A percentile compares a stretch with the other conserved stretches of the same genome.
Conservation (phyloP, 2,113 vertebrate species). For the Thermophis baileyi region DNA sequence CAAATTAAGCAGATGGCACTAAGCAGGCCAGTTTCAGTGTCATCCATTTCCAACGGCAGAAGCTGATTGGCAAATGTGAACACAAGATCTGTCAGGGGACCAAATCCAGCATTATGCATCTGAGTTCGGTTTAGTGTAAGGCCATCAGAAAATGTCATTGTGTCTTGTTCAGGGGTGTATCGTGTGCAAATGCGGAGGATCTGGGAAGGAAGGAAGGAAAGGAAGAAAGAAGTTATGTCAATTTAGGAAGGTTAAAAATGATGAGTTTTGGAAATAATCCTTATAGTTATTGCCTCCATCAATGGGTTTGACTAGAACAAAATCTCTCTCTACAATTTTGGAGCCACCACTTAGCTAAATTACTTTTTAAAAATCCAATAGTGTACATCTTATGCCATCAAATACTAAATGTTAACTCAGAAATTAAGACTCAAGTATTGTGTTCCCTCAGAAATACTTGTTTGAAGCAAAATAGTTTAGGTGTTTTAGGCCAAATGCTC, state of each 20-base stretch:
- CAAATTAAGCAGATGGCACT: constrained; percentile 97
- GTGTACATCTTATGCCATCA: not conserved
- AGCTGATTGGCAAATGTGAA: constrained; percentile 95
- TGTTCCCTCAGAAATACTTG: not conserved
- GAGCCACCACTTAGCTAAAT: not conserved
- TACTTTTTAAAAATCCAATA: not conserved
- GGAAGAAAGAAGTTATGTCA: not conserved
- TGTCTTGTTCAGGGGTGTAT: constrained; percentile 94
- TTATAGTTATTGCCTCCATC: not conserved
- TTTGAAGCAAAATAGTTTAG: not conserved
- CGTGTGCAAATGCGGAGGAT: constrained; percentile 94
- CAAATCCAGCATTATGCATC: constrained; percentile 96
- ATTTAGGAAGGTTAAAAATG: not conserved
- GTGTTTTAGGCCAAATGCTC: not conserved
- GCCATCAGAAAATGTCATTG: constrained; percentile 95
- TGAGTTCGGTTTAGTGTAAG: constrained; percentile 92
- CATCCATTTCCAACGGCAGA: constrained; percentile 94
- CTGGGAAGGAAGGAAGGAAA: constrained; percentile 57
- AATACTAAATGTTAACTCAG: not conserved
- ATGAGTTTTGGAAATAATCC: not conserved
- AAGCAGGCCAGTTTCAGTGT: constrained; percentile 92
- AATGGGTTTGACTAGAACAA: not conserved
- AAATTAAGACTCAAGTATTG: not conserved
- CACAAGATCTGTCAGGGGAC: constrained; percentile 90
- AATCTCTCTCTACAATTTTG: not conserved